phyloP scores from a whole-genome alignment of 2,113 vertebrate species.

The Scophthalmus maximus region DNA sequence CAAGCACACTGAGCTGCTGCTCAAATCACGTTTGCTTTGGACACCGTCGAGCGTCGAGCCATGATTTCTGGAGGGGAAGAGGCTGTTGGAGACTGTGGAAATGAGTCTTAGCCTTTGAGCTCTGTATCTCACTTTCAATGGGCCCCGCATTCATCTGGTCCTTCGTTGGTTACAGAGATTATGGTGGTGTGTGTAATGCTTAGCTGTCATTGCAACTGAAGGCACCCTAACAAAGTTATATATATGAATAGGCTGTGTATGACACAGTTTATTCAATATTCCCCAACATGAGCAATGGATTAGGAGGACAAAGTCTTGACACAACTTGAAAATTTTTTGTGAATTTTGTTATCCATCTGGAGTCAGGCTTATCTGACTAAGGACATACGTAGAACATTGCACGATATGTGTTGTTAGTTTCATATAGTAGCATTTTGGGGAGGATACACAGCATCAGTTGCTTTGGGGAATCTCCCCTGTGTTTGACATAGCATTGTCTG shows the following conservation, averaged over 20 bases:
- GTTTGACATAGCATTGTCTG: not conserved
- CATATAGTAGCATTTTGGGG: not conserved
- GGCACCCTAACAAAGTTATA: not conserved
- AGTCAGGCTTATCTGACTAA: constrained; percentile 24
- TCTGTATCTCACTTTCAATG: constrained; percentile 24
- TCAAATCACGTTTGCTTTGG: constrained; percentile 65
- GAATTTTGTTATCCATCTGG: constrained; percentile 13
- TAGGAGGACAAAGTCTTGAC: not conserved
- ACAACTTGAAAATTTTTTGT: not conserved
- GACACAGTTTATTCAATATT: constrained; percentile 1
- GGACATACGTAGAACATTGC: too few species aligned
- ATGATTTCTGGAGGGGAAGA: constrained; percentile 36
- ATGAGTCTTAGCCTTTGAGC: constrained; percentile 48
- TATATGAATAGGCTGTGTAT: not conserved
- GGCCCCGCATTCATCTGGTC: constrained; percentile 24
- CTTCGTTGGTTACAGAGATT: constrained; percentile 12
- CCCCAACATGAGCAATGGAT: not conserved
- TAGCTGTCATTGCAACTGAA: constrained; percentile 1
- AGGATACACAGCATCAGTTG: not conserved
- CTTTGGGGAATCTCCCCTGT: not conserved
- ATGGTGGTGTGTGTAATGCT: constrained; percentile 1
- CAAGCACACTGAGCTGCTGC: constrained; percentile 33
- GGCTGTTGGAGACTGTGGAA: constrained; percentile 16
- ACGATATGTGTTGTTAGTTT: not conserved
- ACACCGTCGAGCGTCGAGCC: constrained; percentile 35